Percentiles rank a stretch among this genome's conserved stretches.
Conservation (phyloP, 2,888 invertebrate genomes). For the Chrysolina haemoptera region DNA sequence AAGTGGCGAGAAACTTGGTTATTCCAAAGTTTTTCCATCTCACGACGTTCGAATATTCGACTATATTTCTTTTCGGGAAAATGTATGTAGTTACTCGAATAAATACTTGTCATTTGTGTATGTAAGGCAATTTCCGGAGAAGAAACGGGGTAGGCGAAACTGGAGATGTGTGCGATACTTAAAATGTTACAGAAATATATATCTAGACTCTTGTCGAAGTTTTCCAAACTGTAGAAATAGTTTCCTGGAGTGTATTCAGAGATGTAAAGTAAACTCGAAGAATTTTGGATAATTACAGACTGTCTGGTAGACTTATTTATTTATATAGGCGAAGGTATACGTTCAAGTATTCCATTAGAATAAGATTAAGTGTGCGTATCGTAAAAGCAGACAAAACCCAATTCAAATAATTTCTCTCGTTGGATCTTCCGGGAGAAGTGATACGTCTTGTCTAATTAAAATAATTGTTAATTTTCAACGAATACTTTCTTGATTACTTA, state of each 20-base stretch:
- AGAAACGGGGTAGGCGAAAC: not conserved
- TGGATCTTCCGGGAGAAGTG: not conserved
- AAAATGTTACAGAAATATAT: constrained; percentile 1
- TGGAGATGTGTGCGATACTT: not conserved
- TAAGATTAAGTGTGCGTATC: not conserved
- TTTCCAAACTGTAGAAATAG: not conserved
- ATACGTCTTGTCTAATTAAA: not conserved
- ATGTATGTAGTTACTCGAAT: constrained; percentile 1
- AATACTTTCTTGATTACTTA: too few species aligned
- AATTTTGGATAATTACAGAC: not conserved
- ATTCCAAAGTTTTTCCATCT: not conserved
- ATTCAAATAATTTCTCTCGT: not conserved
- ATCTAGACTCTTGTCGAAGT: not conserved
- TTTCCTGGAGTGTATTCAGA: not conserved
- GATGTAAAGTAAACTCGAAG: not conserved
- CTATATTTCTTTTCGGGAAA: not conserved
- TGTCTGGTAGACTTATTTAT: constrained; percentile 1
- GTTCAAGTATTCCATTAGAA: not conserved
- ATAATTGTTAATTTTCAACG: not conserved
- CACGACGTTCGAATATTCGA: not conserved
- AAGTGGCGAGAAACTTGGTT: not conserved
- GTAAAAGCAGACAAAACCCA: not conserved
- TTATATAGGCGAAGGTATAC: not conserved
- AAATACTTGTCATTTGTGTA: constrained; percentile 7
- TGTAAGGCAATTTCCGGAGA: constrained; percentile 4